Evolutionary conservation across 2,888 invertebrate genomes (phyloP), one percentile per base, ranked within the genome.

Genomic region (Halictus quadricinctus): DNA sequence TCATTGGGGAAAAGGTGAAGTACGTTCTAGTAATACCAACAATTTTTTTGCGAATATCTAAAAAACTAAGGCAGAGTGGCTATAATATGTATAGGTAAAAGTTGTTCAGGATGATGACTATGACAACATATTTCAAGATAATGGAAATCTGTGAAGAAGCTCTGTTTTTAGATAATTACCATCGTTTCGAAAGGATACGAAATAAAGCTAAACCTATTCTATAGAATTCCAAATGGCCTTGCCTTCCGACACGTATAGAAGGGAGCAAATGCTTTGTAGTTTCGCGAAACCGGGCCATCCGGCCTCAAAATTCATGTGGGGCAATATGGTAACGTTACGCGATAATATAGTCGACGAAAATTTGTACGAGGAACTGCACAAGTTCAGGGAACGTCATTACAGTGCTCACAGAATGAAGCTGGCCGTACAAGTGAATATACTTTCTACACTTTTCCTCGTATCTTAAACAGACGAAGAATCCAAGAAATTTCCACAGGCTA

Each of bases 331-430:
- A 87, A 97, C 98, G 0, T 95, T 98, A 15, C 96, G 96, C 66
- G 97, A 97, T 21, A 95, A 96, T 86, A 95, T 97, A 36, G 94
- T 96, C 18, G 97, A 97, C 87, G 96, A 97, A 64, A 95, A 95
- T 64, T 95, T 98, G 3, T 96, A 98, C 91, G 93, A 95, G 48
- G 95, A 96, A 3, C 95, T 98, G 10, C 97, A 97, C 90, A 96
- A 97, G 82, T 98, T 98, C 92, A 95, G 97, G 60, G 95, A 96
- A 91, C 95, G 96, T 41, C 97, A 98, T 94, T 99, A 99, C 93
- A 97, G 98, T 60, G 97, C 98, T 13, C 97, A 98, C 91, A 96
- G 97, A 88, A 98, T 99, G 98, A 98, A 97, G 13, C 94, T 98
- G 4, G 97, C 97, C 72, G 96, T 98, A 36, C 98, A 98, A 95